A percentile compares a stretch with the other conserved stretches of the same genome.
phyloP scores from a whole-genome alignment of 2,888 invertebrate species.

The Hermaeophaga mercurialis region DNA sequence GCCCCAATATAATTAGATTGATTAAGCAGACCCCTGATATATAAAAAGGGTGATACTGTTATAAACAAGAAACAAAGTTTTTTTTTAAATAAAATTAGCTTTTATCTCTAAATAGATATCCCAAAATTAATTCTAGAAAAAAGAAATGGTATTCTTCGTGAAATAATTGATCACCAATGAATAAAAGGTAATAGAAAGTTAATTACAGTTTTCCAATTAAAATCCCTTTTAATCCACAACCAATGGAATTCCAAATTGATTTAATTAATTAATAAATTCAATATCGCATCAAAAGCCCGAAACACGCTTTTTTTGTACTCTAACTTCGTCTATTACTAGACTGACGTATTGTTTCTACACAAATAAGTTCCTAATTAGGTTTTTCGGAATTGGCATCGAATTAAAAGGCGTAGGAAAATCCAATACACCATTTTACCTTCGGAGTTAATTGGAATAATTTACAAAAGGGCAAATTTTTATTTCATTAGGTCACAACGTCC shows the following conservation, averaged over 20 bases:
- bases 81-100: no score
- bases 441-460: constrained; percentile 6
- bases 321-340: background rate
- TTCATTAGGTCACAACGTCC: no score
- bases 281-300: constrained; percentile 5
- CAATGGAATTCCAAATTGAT: constrained; percentile 18
- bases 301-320: no score
- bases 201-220: constrained; percentile 24
- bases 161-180: no score
- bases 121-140: no score
- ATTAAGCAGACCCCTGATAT: no score
- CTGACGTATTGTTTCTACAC: background rate
- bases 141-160: no score
- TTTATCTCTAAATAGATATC: no score
- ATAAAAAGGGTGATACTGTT: no score
- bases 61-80: no score
- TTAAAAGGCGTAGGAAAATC: constrained; percentile 8
- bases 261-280: constrained; percentile 19
- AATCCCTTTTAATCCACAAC: constrained; percentile 15
- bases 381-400: constrained; percentile 1
- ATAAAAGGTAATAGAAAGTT: constrained; percentile 5
- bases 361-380: constrained; percentile 5
- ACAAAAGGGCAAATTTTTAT: no score
- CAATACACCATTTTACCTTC: constrained; percentile 7
- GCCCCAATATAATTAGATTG: no score